Evolutionary conservation across 1,140 invertebrate genomes (phyloP), one percentile per base, ranked within the genome.

Genomic region (Ceratoteleas bidentatus): DNA sequence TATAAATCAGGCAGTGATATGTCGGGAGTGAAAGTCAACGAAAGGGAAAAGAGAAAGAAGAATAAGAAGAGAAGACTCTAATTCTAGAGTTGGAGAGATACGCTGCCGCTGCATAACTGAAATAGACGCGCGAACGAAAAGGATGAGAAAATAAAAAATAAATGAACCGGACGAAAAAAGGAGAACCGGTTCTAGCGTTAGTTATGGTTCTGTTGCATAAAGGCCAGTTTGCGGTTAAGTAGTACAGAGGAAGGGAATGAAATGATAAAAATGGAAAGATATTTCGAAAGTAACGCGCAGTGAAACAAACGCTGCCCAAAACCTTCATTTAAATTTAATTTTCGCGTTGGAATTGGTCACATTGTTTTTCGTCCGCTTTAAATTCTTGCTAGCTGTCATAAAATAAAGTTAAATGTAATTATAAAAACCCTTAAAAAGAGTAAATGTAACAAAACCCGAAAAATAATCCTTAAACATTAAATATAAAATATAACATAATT

Each of bases 191-290:
- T 85, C 53, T 68, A 77, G 58, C 54, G 77, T 81, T 83, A 83
- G 76, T 83, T 85, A 81, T 80, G 69, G 62, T 76, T 68, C 76
- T 53, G 64, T 85, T 85, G 82, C 81, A 83, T 85, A 83, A 85
- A 84, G 70, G 60, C 57, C 57, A 77, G 66, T 61, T 80, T 72
- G 76, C 15, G 76, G 76, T 66, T 60, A 72, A 78, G 53, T 56
- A 64, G 58, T 15, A 65, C 45, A 53, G 43, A 47, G 24, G 38
- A 77, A 56, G 47, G 54, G 40, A 57, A 65, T 52, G 45, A 74
- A 76, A 66, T 60, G 62, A 68, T 66, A 62, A 79, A 69, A 83
- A 56, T 45, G 47, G 47, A 50, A 54, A 49, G 54, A 66, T 45
- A 24, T 47, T 33, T 60, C 33, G 36, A 38, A 64, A 50, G 40